phyloP scores from a whole-genome alignment of 1,140 invertebrate genomes.

The Saccostrea cuccullata region DNA sequence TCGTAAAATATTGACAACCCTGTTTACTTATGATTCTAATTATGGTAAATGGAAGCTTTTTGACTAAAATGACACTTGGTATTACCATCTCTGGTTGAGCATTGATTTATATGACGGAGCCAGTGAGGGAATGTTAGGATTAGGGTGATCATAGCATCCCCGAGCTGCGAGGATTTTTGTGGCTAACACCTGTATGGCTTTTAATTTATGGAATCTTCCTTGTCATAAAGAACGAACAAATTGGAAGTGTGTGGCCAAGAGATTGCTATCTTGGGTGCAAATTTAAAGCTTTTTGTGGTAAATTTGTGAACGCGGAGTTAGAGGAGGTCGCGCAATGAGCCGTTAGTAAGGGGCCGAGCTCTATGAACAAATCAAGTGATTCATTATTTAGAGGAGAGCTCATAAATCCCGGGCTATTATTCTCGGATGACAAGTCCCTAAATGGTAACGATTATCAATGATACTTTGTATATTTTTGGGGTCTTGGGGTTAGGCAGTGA shows the following conservation, averaged over 20 bases:
- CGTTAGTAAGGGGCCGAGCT: background rate
- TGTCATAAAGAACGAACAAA: slow-evolving; percentile 24
- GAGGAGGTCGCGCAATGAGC: slow-evolving; percentile 7
- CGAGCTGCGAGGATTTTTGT: slow-evolving; percentile 19
- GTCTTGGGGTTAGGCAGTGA: slow-evolving; percentile 2
- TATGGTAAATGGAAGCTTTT: background rate
- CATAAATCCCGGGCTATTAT: slow-evolving; percentile 6
- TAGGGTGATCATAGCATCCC: slow-evolving; percentile 11
- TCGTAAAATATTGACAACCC: background rate
- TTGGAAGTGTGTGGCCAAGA: slow-evolving; percentile 26
- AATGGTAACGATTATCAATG: slow-evolving; percentile 25
- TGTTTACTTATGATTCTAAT: slow-evolving; percentile 21
- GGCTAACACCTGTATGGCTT: slow-evolving; percentile 17
- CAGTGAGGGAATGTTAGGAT: background rate
- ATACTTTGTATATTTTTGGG: slow-evolving; percentile 26
- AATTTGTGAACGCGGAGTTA: background rate
- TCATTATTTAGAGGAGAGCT: background rate
- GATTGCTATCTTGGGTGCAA: slow-evolving; percentile 17
- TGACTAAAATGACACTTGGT: slow-evolving; percentile 11
- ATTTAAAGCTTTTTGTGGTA: slow-evolving; percentile 23
- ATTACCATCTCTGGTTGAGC: background rate
- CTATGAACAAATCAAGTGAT: slow-evolving; percentile 9
- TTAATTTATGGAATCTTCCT: slow-evolving; percentile 29
- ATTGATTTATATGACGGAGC: background rate
- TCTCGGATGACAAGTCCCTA: slow-evolving; percentile 26